Base-by-base conservation (phyloP, 2,888 invertebrate species). In the Vanessa cardui region DNA sequence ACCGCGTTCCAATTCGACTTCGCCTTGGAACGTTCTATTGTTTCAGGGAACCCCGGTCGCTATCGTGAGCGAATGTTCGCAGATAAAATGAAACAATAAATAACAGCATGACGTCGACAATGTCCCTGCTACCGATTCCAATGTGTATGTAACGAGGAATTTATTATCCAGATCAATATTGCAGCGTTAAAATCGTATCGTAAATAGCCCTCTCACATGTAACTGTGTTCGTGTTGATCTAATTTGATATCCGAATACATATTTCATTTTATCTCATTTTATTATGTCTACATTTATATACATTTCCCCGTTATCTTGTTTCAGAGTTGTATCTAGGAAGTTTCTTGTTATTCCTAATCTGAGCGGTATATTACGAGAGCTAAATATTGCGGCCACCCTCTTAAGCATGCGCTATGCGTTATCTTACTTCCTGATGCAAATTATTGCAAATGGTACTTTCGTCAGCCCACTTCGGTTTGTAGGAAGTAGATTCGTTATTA, bases 361-460 rank as follows among this genome's bases (percentile, higher is more conserved):
- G 64, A 62, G 69, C 71, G 69, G 69, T 72, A 73, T 73, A 75
- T 77, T 73, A 70, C 70, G 61, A 70, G 66, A 66, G 69, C 73
- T 68, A 73, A 72, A 73, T 74, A 77, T 73, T 70, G 75, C 78
- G 82, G 80, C 83, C 84, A 85, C 84, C 84, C 80, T 79, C 75
- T 84, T 78, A 73, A 76, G 75, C 79, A 77, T 81, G 79, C 80
- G 74, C 79, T 78, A 75, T 77, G 73, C 77, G 78, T 81, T 84
- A 86, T 86, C 84, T 80, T 67, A 80, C 80, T 90, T 89, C 88
- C 88, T 88, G 79, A 89, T 89, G 88, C 86, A 88, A 89, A 87
- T 89, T 74, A 80, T 83, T 87, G 84, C 83, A 86, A 88, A 88
- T 85, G 80, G 77, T 78, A 78, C 80, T 87, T 87, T 87, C 83